phyloP scores from a whole-genome alignment of 2,113 vertebrate species.

The Tachuris rubrigastra region DNA sequence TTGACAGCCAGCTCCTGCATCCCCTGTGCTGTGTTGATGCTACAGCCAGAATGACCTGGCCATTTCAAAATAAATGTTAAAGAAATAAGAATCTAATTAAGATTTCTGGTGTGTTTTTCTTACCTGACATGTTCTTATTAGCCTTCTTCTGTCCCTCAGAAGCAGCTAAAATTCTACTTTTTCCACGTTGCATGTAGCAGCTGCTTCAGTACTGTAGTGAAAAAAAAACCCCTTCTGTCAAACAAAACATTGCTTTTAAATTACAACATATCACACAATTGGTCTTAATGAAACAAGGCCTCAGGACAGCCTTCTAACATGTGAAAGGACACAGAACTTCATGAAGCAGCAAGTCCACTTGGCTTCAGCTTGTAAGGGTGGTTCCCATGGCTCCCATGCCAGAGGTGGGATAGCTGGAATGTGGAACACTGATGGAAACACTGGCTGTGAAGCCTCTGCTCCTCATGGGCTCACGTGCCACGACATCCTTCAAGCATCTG shows the following conservation, averaged over 20 bases:
- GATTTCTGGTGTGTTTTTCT: not conserved
- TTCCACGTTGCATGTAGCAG: not conserved
- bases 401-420: not conserved
- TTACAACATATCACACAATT: not conserved
- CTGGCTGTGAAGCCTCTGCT: not conserved
- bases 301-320: not conserved
- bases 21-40: not conserved
- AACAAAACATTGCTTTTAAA: not conserved
- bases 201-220: not conserved
- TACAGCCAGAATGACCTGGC: not conserved
- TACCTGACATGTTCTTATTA: not conserved
- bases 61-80: not conserved
- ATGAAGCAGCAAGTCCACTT: not conserved
- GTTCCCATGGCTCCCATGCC: rapidly evolving
- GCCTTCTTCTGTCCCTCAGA: not conserved
- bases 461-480: not conserved
- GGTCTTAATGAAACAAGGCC: not conserved
- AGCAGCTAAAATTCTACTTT: not conserved
- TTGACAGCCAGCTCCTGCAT: not conserved
- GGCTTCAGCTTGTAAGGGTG: not conserved
- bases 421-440: not conserved
- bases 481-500: not conserved
- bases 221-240: not conserved
- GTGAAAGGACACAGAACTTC: not conserved
- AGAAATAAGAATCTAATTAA: not conserved